Conservation (phyloP, 2,113 vertebrate genomes). For the Lutjanus erythropterus region DNA sequence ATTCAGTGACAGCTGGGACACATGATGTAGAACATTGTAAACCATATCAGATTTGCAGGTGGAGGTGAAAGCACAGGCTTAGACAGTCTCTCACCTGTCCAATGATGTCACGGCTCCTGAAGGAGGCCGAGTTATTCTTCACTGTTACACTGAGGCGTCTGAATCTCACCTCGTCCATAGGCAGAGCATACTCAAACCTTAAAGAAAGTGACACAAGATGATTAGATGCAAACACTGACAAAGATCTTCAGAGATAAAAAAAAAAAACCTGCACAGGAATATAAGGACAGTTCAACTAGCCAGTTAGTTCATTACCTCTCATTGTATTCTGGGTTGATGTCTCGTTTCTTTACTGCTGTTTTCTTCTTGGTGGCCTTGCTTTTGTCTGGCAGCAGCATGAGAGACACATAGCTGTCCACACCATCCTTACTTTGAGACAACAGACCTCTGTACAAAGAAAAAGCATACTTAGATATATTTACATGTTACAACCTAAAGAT, state of each 20-base stretch:
- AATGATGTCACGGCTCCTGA: constrained; percentile 89
- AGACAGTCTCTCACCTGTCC: constrained; percentile 91
- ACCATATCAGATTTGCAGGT: not conserved
- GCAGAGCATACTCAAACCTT: constrained; percentile 92
- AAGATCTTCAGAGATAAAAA: not conserved
- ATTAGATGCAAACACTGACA: not conserved
- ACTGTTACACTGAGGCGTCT: constrained; percentile 87
- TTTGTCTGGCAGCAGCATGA: constrained; percentile 92
- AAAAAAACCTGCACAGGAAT: not conserved
- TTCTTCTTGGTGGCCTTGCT: constrained; percentile 90
- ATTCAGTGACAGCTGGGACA: no score
- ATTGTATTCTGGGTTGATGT: constrained; percentile 90
- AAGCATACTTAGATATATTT: not conserved
- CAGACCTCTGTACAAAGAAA: constrained; percentile 82
- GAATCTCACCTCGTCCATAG: constrained; percentile 83
- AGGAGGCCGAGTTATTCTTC: constrained; percentile 89
- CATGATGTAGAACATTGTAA: not conserved
- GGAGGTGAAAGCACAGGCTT: not conserved
- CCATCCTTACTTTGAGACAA: constrained; percentile 84
- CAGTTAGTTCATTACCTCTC: constrained; percentile 81
- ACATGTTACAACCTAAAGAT: not conserved
- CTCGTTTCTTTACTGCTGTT: constrained; percentile 89
- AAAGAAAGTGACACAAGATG: not conserved
- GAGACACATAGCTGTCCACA: constrained; percentile 90
- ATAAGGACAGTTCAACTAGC: no score